Conservation (phyloP, 2,113 vertebrate genomes). For the Alexandromys fortis region DNA sequence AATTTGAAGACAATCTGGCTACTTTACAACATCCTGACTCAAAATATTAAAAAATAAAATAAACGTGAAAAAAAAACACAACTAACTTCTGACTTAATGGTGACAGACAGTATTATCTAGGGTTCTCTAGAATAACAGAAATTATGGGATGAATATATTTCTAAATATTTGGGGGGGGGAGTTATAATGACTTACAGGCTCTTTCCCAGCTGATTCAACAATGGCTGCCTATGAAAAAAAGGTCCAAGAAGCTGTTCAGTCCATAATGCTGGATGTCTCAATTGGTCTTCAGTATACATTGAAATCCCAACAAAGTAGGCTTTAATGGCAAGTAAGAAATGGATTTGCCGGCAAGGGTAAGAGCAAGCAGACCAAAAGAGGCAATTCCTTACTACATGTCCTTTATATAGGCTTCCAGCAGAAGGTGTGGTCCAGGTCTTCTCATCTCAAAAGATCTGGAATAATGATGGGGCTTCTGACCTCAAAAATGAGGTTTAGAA, state of each 20-base stretch:
- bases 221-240: neutral
- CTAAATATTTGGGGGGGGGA: neutral
- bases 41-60: neutral
- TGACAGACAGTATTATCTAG: neutral
- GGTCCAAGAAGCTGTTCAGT: neutral
- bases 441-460: neutral
- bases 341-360: neutral
- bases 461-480: too few relatives aligned
- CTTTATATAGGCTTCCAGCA: neutral
- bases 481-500: too few relatives aligned
- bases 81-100: neutral
- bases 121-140: neutral
- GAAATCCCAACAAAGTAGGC: neutral
- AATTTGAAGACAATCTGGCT: too few relatives aligned
- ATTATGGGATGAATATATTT: neutral
- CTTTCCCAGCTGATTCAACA: neutral
- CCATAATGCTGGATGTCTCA: neutral
- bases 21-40: neutral
- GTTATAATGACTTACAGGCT: neutral
- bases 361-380: neutral
- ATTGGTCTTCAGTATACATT: neutral
- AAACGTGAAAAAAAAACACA: neutral
- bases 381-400: neutral
- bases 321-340: neutral
- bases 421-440: neutral